Percentiles rank a stretch among this genome's conserved stretches.
Conservation (phyloP, 2,113 vertebrate species). For the Callithrix jacchus region DNA sequence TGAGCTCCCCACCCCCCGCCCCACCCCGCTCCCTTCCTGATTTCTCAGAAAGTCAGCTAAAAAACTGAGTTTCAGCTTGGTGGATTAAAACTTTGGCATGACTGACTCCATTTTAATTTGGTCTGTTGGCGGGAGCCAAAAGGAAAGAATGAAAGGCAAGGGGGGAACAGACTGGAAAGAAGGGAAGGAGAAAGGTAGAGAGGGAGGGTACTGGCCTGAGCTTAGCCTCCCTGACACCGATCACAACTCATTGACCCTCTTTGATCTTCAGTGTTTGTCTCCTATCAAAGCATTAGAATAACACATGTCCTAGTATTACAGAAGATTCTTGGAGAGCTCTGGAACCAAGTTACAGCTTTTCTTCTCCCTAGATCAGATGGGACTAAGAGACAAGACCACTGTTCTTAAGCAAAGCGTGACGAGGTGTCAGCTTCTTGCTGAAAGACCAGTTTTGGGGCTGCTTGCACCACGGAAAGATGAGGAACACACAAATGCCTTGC, state of each 20-base stretch:
- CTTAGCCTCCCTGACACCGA: neutral
- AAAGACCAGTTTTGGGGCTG: neutral
- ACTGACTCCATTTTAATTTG: neutral
- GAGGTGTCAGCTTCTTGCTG: neutral
- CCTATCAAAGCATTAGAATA: neutral
- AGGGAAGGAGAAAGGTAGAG: neutral
- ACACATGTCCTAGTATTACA: neutral
- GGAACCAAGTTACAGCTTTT: neutral
- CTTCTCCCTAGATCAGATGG: neutral
- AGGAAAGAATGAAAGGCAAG: fast-evolving
- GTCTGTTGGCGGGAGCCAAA: neutral
- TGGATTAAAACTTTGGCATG: neutral
- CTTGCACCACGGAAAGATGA: neutral
- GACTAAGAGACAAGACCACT: neutral
- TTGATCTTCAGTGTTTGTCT: neutral
- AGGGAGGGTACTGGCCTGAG: neutral
- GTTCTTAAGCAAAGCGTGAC: neutral
- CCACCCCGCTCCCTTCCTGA: neutral
- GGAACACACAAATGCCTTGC: neutral
- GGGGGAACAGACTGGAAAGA: no score
- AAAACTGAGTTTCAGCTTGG: neutral
- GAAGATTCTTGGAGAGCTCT: neutral
- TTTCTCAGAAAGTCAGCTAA: neutral
- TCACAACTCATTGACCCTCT: neutral
- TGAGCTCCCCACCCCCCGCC: no score